Percentiles rank a stretch among this genome's conserved stretches.
phyloP scores from a whole-genome alignment of 1,140 invertebrate species.

The Camponotus pennsylvanicus region DNA sequence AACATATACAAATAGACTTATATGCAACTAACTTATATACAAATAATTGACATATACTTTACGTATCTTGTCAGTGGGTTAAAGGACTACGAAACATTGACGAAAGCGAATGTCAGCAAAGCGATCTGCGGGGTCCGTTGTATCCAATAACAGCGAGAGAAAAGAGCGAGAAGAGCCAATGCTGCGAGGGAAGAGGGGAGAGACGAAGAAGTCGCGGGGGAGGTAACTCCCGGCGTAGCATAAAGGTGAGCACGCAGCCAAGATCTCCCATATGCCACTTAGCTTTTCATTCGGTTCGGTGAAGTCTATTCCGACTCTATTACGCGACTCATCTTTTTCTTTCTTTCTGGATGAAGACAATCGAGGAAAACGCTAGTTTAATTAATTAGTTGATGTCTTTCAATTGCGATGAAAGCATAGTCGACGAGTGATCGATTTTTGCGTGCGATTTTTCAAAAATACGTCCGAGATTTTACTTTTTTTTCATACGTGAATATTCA shows the following conservation, averaged over 20 bases:
- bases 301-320: constrained; percentile 55
- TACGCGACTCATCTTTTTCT: background rate
- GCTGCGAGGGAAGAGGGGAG: constrained; percentile 25
- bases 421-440: constrained; percentile 27
- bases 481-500: background rate
- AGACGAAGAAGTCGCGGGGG: constrained; percentile 75
- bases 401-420: background rate
- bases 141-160: constrained; percentile 59
- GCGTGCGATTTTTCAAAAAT: background rate
- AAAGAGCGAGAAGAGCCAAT: constrained; percentile 55
- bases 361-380: background rate
- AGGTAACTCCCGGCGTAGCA: constrained; percentile 77
- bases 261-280: constrained; percentile 81
- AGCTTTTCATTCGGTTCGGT: constrained; percentile 76
- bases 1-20: background rate
- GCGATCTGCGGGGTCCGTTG: constrained; percentile 44
- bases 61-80: constrained; percentile 1
- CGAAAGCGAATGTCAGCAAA: constrained; percentile 22
- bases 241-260: constrained; percentile 82
- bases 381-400: background rate
- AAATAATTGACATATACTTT: constrained; percentile 7
- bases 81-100: constrained; percentile 26
- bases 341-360: constrained; percentile 5
- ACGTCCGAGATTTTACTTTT: background rate
- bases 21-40: background rate